phyloP scores from a whole-genome alignment of 2,888 invertebrate species.

The Nebria brevicollis region DNA sequence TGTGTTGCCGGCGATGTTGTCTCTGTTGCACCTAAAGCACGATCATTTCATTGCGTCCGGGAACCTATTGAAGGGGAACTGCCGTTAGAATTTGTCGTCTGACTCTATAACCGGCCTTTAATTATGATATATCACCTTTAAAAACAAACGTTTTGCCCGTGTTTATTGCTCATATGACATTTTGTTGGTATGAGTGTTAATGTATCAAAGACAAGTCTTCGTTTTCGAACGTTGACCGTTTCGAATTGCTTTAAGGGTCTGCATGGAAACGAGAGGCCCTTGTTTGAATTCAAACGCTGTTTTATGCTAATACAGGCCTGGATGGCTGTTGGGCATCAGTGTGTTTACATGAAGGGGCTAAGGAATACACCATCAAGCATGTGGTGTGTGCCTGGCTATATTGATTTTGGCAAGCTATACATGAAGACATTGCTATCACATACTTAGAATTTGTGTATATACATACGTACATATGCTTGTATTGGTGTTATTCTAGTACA shows the following conservation, averaged over 20 bases:
- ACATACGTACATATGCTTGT: no score
- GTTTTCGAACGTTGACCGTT: no score
- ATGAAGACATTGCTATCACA: slow-evolving; percentile 4
- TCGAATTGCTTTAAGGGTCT: no score
- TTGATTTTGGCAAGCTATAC: slow-evolving; percentile 22
- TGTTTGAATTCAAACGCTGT: background rate
- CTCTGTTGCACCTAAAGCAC: slow-evolving; percentile 1
- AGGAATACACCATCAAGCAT: slow-evolving; percentile 37
- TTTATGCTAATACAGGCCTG: background rate
- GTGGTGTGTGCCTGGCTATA: slow-evolving; percentile 5
- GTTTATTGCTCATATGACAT: background rate
- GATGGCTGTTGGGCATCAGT: background rate
- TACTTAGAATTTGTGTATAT: background rate
- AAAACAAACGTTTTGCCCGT: background rate
- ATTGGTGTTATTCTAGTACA: no score
- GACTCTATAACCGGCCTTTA: slow-evolving; percentile 25
- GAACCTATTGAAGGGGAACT: slow-evolving; percentile 28
- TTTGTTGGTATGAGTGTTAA: background rate
- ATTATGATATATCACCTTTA: slow-evolving; percentile 42
- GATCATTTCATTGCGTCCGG: background rate
- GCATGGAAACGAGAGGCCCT: background rate
- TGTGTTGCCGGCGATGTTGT: background rate
- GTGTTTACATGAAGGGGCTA: background rate
- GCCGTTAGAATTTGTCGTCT: slow-evolving; percentile 22
- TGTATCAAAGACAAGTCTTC: no score